Evolutionary conservation across 2,888 invertebrate genomes (phyloP).

Genomic region (Meganola albula): DNA sequence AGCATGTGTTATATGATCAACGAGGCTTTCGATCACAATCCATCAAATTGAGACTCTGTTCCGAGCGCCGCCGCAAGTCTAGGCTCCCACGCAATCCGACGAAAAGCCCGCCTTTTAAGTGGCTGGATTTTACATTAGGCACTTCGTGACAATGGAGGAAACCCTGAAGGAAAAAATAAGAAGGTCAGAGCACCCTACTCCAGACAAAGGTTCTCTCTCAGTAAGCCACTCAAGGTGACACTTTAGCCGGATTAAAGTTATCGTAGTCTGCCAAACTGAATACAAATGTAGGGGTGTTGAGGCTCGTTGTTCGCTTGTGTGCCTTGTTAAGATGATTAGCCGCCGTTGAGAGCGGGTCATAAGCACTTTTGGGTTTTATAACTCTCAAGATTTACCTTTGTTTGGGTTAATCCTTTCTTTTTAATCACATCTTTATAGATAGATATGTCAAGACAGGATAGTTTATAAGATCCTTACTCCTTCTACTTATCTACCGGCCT

Average conservation of each 20-base stretch:
- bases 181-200: slow-evolving; percentile 61
- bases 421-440: too few species aligned
- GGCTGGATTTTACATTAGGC: slow-evolving; percentile 62
- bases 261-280: slow-evolving; percentile 73
- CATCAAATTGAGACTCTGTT: slow-evolving; percentile 51
- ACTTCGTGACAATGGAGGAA: slow-evolving; percentile 58
- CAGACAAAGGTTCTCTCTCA: slow-evolving; percentile 70
- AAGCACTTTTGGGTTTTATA: slow-evolving; percentile 20
- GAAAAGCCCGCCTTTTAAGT: slow-evolving; percentile 53
- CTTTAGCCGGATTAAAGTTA: slow-evolving; percentile 75
- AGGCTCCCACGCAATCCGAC: slow-evolving; percentile 46
- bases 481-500: too few species aligned
- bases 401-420: too few species aligned
- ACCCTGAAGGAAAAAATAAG: slow-evolving; percentile 67
- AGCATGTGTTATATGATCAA: slow-evolving; percentile 64
- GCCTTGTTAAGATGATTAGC: slow-evolving; percentile 47
- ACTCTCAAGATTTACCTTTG: too few species aligned
- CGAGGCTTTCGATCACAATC: slow-evolving; percentile 67
- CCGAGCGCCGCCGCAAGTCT: slow-evolving; percentile 42
- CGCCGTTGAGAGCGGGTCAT: slow-evolving; percentile 22
- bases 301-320: slow-evolving; percentile 37
- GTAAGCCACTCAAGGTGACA: slow-evolving; percentile 75
- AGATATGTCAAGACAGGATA: too few species aligned
- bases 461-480: too few species aligned
- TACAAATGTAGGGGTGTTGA: slow-evolving; percentile 61